A percentile compares a stretch with the other conserved stretches of the same genome.
These are phyloP conservation scores for Falco biarmicus DNA, from an alignment of 2,797 vertebrate genomes.

Conservation along the genomic window DNA sequence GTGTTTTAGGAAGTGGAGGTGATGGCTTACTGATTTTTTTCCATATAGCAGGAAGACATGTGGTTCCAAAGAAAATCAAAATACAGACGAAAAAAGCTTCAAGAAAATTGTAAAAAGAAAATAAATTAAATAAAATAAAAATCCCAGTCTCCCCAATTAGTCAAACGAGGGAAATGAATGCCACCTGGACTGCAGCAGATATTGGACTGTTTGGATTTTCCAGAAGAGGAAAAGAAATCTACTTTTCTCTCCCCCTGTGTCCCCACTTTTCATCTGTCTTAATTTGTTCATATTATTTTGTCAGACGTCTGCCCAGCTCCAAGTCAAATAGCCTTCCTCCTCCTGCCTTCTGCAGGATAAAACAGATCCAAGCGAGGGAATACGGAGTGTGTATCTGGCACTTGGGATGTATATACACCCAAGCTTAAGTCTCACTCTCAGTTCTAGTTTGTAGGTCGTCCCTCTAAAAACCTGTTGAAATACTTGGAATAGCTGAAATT, in stretches of 20 bases:
- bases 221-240: slow-evolving; percentile 17
- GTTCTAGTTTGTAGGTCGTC: background rate
- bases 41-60: slow-evolving; percentile 48
- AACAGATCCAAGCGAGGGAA: background rate
- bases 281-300: slow-evolving; percentile 63
- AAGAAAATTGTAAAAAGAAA: slow-evolving; percentile 49
- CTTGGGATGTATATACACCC: background rate
- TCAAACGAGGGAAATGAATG: slow-evolving; percentile 59
- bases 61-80: slow-evolving; percentile 56
- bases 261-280: slow-evolving; percentile 63
- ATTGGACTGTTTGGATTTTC: slow-evolving; percentile 60
- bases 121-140: slow-evolving; percentile 42
- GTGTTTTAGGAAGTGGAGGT: slow-evolving; percentile 34
- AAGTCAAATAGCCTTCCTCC: slow-evolving; percentile 61
- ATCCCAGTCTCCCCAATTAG: slow-evolving; percentile 7
- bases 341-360: slow-evolving; percentile 6
- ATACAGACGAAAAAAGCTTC: slow-evolving; percentile 18
- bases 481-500: slow-evolving; percentile 46
- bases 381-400: background rate
- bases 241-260: slow-evolving; percentile 4
- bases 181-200: slow-evolving; percentile 67
- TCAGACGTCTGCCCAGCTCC: slow-evolving; percentile 56
- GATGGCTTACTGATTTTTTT: slow-evolving; percentile 45
- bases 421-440: background rate
- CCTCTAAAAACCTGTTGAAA: slow-evolving; percentile 45